Evolutionary conservation across 2,888 invertebrate genomes (phyloP), one percentile per base, ranked within the genome.

Genomic region (Ecdyonurus torrentis): DNA sequence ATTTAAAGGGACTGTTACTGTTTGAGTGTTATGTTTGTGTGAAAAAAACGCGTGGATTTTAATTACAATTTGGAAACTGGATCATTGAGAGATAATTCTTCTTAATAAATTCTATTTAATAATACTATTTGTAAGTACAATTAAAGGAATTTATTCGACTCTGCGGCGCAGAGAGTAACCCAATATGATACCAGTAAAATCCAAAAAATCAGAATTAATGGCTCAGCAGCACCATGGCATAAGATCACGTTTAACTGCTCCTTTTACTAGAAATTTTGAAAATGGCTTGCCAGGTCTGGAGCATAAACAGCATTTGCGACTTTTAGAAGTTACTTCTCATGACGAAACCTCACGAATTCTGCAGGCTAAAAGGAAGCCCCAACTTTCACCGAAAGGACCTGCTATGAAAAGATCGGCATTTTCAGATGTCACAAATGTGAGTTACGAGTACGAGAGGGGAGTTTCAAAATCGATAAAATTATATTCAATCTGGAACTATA

Each of bases 371-470:
- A 37, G 37, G 15, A 37, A 37, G 37, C 5, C 37, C 15, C 37
- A 37, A 15, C 5, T 5, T 10, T 37, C 37, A n/a, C 55, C 55
- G 20, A 5, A 55, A n/a, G 55, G 55, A 55, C 55, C 55, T n/a
- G 55, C 22, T 7, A 7, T 55, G 20, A 55, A 55, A 20, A 7
- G 55, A 55, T 18, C 55, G 5, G 55, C 55, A 18, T 55, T 55
- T 55, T 55, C 55, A 20, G 55, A 55, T n/a, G 55, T 55, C 10
- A 55, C 55, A n/a, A 55, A 55, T 22, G 55, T 55, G n/a, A n/a
- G 55, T 55, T 10, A n/a, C n/a, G n/a, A n/a, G n/a, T n/a, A n/a
- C n/a, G n/a, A n/a, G n/a, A n/a, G n/a, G n/a, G n/a, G n/a, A n/a
- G n/a, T n/a, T n/a, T n/a, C n/a, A n/a, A n/a, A n/a, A n/a, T n/a